phyloP scores from a whole-genome alignment of 1,140 invertebrate genomes.

The Megalopta genalis region DNA sequence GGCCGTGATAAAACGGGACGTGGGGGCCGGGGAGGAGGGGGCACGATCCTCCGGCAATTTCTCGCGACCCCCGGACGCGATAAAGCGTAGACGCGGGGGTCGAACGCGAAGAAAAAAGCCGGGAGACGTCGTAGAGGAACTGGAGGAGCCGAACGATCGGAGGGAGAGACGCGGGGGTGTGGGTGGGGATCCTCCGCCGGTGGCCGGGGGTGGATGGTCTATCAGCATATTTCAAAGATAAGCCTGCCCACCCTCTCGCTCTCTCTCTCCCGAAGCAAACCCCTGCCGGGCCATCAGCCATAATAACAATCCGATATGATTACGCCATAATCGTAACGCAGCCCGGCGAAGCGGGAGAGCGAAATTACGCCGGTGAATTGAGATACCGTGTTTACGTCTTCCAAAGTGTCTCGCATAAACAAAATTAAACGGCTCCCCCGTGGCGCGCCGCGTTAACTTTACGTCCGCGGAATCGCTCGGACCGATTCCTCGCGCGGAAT shows the following conservation, averaged over 20 bases:
- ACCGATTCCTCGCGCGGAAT: too few relatives aligned
- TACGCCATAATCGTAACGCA: slow-evolving; percentile 80
- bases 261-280: slow-evolving; percentile 44
- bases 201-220: slow-evolving; percentile 59
- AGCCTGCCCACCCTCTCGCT: slow-evolving; percentile 68
- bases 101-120: slow-evolving; percentile 32
- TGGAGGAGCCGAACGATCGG: slow-evolving; percentile 10
- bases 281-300: slow-evolving; percentile 77
- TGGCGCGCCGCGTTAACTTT: slow-evolving; percentile 21
- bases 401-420: slow-evolving; percentile 78
- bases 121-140: slow-evolving; percentile 2
- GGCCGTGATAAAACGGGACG: slow-evolving; percentile 50
- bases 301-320: slow-evolving; percentile 81
- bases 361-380: slow-evolving; percentile 80
- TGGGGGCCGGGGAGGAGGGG: not conserved
- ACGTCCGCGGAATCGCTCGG: slow-evolving; percentile 2
- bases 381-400: slow-evolving; percentile 80
- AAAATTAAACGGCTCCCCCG: slow-evolving; percentile 77
- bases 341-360: slow-evolving; percentile 50
- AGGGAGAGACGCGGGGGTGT: slow-evolving; percentile 6
- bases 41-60: slow-evolving; percentile 59
- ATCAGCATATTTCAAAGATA: slow-evolving; percentile 81
- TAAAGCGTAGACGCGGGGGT: slow-evolving; percentile 45
- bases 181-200: not conserved
- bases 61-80: slow-evolving; percentile 52